A percentile compares a stretch with the other conserved stretches of the same genome.
phyloP scores from a whole-genome alignment of 2,797 vertebrate genomes.

The Pachyuromys duprasi region DNA sequence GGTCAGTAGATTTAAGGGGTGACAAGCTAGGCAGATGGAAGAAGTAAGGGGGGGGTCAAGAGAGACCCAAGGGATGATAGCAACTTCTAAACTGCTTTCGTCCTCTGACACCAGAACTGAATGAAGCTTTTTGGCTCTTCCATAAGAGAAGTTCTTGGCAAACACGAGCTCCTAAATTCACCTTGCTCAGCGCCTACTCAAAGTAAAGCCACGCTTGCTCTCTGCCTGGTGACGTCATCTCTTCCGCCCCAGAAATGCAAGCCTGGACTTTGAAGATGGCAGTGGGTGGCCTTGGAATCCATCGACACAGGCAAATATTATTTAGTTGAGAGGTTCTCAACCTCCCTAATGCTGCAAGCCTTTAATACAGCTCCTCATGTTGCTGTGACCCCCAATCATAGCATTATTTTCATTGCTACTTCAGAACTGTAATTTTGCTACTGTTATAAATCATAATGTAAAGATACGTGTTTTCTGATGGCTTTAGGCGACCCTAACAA shows the following conservation, averaged over 20 bases:
- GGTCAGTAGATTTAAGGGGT: neutral
- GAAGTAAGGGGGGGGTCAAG: neutral
- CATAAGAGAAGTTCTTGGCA: slow-evolving; percentile 31
- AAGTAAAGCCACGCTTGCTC: slow-evolving; percentile 29
- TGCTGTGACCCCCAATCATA: neutral
- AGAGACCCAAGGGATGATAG: neutral
- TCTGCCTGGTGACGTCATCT: neutral
- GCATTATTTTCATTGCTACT: neutral
- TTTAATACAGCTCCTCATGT: neutral
- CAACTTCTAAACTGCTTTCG: neutral
- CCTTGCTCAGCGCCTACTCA: neutral
- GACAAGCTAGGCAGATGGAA: neutral
- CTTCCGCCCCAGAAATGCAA: neutral
- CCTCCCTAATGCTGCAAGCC: neutral
- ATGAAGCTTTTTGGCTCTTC: neutral
- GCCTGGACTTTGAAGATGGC: neutral
- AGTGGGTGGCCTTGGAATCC: neutral
- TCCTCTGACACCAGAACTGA: neutral
- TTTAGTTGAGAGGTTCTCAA: neutral
- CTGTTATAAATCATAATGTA: neutral
- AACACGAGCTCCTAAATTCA: neutral
- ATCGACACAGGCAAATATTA: slow-evolving; percentile 35
- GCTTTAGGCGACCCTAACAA: neutral
- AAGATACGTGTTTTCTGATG: neutral
- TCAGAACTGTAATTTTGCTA: neutral